phyloP scores from a whole-genome alignment of 2,113 vertebrate genomes.

The Hiodon tergisus region DNA sequence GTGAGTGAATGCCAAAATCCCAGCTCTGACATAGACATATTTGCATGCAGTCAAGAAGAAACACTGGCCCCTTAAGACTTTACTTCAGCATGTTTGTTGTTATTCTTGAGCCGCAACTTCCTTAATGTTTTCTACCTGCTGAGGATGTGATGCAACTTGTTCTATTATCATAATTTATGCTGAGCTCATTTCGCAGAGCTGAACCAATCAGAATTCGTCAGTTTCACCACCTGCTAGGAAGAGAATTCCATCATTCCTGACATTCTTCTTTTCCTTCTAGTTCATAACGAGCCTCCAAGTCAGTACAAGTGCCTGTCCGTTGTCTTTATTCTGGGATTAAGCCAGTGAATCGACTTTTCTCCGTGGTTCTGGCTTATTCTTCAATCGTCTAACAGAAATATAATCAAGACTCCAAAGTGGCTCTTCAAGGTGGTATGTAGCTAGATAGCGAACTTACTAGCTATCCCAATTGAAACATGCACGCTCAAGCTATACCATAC shows the following conservation, averaged over 20 bases:
- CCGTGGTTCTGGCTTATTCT: background rate
- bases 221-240: conserved; percentile 85
- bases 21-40: background rate
- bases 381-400: conserved; percentile 11
- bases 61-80: background rate
- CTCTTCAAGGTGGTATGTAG: conserved; percentile 58
- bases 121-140: conserved; percentile 47
- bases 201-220: conserved; percentile 64
- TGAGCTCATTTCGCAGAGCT: conserved; percentile 56
- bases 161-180: conserved; percentile 68
- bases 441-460: conserved; percentile 7
- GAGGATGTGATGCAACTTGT: conserved; percentile 59
- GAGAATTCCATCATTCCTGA: conserved; percentile 85
- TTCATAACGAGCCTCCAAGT: conserved; percentile 43
- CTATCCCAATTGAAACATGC: background rate
- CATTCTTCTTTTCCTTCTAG: conserved; percentile 71
- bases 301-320: conserved; percentile 5
- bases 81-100: background rate
- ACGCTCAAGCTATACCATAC: background rate
- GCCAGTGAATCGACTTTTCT: conserved; percentile 13
- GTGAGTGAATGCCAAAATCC: background rate
- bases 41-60: background rate
- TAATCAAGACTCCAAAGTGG: conserved; percentile 57
- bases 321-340: conserved; percentile 17
- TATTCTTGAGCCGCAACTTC: conserved; percentile 15